phyloP scores from a whole-genome alignment of 2,113 vertebrate genomes.

The Suricata suricatta region DNA sequence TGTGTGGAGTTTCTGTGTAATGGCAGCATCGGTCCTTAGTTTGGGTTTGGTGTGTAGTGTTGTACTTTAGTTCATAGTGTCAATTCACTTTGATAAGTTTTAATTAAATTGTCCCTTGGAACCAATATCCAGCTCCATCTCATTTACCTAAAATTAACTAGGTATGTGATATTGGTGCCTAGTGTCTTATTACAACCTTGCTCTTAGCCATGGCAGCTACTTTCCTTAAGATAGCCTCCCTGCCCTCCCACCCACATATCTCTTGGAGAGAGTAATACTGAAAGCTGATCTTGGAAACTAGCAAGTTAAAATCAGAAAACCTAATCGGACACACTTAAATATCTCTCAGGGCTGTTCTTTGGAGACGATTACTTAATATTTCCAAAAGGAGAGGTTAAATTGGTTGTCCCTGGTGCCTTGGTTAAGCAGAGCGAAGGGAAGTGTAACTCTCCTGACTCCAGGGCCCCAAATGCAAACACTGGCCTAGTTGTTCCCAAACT shows the following conservation, averaged over 20 bases:
- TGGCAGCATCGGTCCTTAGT: neutral
- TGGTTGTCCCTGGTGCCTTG: conserved; percentile 43
- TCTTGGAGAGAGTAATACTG: neutral
- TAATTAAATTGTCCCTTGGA: conserved; percentile 51
- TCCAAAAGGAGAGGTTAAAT: conserved; percentile 57
- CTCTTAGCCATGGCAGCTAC: neutral
- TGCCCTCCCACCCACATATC: neutral
- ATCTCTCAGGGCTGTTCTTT: conserved; percentile 33
- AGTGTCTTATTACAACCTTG: neutral
- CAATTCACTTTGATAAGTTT: conserved; percentile 42
- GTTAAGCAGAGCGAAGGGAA: conserved; percentile 60
- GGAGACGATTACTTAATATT: conserved; percentile 49
- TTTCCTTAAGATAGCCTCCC: conserved; percentile 12
- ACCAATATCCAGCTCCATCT: conserved; percentile 16
- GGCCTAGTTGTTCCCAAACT: conserved; percentile 79
- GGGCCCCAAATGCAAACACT: conserved; percentile 77
- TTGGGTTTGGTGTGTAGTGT: conserved; percentile 25
- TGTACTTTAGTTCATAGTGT: conserved; percentile 34
- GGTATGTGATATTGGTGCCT: conserved; percentile 17
- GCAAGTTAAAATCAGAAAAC: conserved; percentile 50
- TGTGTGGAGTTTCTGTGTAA: conserved; percentile 22
- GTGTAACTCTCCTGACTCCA: conserved; percentile 75
- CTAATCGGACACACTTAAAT: conserved; percentile 16
- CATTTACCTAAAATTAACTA: conserved; percentile 31
- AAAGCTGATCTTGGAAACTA: conserved; percentile 35